Evolutionary conservation across 2,888 invertebrate genomes (phyloP).

Genomic region (Spicauda simplicius): DNA sequence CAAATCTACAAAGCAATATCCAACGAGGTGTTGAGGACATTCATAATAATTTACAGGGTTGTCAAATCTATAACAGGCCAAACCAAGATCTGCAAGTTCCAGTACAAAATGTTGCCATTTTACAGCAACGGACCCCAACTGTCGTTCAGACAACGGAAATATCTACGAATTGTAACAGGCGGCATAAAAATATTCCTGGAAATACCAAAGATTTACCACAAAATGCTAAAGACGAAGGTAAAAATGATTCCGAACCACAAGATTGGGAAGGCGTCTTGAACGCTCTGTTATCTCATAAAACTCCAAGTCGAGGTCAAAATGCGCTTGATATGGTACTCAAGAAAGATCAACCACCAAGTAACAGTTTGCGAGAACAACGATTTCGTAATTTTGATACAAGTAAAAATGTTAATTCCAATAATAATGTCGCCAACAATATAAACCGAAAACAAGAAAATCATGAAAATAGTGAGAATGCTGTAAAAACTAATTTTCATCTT

Average conservation of each 20-base stretch:
- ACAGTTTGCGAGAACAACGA: not conserved
- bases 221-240: slow-evolving; percentile 23
- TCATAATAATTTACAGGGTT: slow-evolving; percentile 7
- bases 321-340: slow-evolving; percentile 66
- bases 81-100: slow-evolving; percentile 5
- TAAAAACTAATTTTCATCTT: not conserved
- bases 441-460: slow-evolving; percentile 13
- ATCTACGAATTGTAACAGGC: slow-evolving; percentile 2
- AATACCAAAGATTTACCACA: slow-evolving; percentile 16
- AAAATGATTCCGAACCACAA: slow-evolving; percentile 39
- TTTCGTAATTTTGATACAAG: slow-evolving; percentile 1
- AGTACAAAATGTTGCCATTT: not conserved
- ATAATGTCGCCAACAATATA: not conserved
- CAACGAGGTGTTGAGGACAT: slow-evolving; percentile 7
- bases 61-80: slow-evolving; percentile 2
- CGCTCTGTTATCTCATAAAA: slow-evolving; percentile 67
- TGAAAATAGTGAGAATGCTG: not conserved
- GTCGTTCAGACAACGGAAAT: not conserved
- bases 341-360: slow-evolving; percentile 45
- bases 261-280: slow-evolving; percentile 74
- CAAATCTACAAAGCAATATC: not conserved
- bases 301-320: slow-evolving; percentile 67
- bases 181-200: slow-evolving; percentile 1
- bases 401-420: slow-evolving; percentile 4
- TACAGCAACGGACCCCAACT: slow-evolving; percentile 2